Base-by-base conservation (phyloP, 2,113 vertebrate genomes). In the Chascanopsetta lugubris region DNA sequence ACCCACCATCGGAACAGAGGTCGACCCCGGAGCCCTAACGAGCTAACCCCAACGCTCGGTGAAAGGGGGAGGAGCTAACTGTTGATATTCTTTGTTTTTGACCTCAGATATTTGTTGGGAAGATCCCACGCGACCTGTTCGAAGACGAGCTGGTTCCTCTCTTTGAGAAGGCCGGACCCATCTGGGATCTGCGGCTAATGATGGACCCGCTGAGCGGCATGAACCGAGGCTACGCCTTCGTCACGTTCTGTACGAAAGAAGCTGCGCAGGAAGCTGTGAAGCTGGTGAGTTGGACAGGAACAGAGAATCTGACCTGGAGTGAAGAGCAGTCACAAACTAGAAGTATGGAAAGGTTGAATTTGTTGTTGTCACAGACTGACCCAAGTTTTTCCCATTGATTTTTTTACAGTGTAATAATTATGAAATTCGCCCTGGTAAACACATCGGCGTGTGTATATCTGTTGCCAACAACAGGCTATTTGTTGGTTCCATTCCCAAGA, bases 391-490 rank as follows among this genome's bases (percentile, higher is more conserved):
- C 10, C 0, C 53, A 8, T n/a, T 42, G 12, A 25, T n/a, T 8
- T 15, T 26, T 17, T 86, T 79, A 43, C 87, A 99, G 97, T 98
- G 95, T 89, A 98, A 99, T 89, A 98, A 99, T 89, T 93, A 95
- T 79, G 97, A 99, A 93, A 98, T 99, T 72, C 96, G 97, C 65
- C 94, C 97, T 10, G 96, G 96, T 74, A 99, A 99, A 85, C 97
- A 98, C 83, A 97, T 99, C 47, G 97, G 97, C 34, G 97, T 99
- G 42, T 99, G 97, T 85, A 99, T 99, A 90, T 99, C 97, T 11
- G 97, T 99, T 71, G 97, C 97, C 88, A 99, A 99, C 93, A 99
- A 99, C 93, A 93, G 97, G 61, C 94, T 99, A 79, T 99, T 99
- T 79, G 97, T 99, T 83, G 97, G 97, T 56, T 99, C 97, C 80